Base-by-base conservation (phyloP, 30 jellyfish, hydroid and myxozoan genomes). In the Cassiopea xamachana region DNA sequence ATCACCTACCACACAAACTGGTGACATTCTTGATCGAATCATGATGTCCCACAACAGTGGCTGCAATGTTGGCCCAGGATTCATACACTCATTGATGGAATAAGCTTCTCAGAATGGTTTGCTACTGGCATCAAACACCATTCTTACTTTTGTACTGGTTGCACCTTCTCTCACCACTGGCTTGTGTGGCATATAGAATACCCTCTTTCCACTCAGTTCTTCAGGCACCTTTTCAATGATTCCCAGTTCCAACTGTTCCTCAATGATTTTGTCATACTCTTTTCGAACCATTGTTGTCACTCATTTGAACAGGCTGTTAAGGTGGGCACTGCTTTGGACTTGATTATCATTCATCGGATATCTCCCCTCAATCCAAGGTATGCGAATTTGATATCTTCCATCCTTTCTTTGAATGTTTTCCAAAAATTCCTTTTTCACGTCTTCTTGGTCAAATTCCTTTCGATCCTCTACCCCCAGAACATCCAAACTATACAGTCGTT, bases 61-160 rank as follows among this genome's bases (percentile, higher is more conserved):
- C 55, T 77, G 88, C 13, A 88, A 74, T 51, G 86, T 48, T 58
- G 86, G 92, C 79, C 92, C 93, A 17, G 93, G 93, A 49, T 86
- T 73, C 93, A 77, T 86, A 51, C 93, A 86, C 50, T 86, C 87
- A 77, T 86, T 86, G 81, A 86, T 86, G 43, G 88, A 86, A 64
- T 86, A 86, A 39, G 60, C 73, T 73, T 86, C 83, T 1, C 6
- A 67, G 12, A 82, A 75, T 73, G 93, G 93, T 47, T 86, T 86
- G 59, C 76, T 60, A 59, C 93, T 86, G 73, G 93, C 93, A 75
- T 86, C 93, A 75, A 74, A 86, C 74, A 86, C 93, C 88, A 86
- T 86, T 59, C 93, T 69, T 1, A 86, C 93, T 64, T 86, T 74
- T 1, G 83, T 74, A 75, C 87, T 86, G 49, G 64, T 78, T 1